These are phyloP conservation scores for Leuciscus idus DNA, from an alignment of 2,113 vertebrate genomes.

Conservation along the genomic window DNA sequence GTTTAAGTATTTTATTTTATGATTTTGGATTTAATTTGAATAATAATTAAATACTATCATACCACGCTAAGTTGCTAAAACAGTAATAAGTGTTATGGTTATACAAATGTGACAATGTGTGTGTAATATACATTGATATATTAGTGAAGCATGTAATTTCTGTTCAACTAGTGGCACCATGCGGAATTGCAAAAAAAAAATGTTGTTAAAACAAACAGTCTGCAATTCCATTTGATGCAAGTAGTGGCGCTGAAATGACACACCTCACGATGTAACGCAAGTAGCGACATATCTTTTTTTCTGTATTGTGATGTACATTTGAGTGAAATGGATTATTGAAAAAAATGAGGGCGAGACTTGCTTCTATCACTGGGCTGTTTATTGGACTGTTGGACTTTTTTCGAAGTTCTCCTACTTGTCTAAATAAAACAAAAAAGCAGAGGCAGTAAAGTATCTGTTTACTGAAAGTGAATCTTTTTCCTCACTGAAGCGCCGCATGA, in stretches of 20 bases:
- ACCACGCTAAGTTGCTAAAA: background rate
- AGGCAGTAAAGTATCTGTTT: slow-evolving; percentile 5
- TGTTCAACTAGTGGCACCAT: background rate
- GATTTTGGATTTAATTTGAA: too few relatives aligned
- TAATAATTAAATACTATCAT: background rate
- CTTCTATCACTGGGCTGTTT: too few relatives aligned
- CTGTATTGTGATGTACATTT: too few relatives aligned
- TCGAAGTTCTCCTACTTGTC: too few relatives aligned
- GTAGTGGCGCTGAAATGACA: too few relatives aligned
- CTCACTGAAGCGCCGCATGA: background rate
- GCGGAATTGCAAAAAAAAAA: background rate
- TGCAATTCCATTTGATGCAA: too few relatives aligned
- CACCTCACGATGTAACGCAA: too few relatives aligned
- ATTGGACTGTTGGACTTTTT: too few relatives aligned
- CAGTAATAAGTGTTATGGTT: background rate
- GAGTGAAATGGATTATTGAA: too few relatives aligned
- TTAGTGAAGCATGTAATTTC: background rate
- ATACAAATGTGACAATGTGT: background rate
- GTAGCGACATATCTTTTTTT: too few relatives aligned
- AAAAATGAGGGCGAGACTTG: rapidly evolving
- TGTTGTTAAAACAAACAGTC: too few relatives aligned
- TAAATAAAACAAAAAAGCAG: background rate
- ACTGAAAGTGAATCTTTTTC: background rate
- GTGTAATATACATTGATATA: background rate
- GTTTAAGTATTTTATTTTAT: background rate